phyloP scores from a whole-genome alignment of 92 coral and sea anemone species.

The Porites lobata region DNA sequence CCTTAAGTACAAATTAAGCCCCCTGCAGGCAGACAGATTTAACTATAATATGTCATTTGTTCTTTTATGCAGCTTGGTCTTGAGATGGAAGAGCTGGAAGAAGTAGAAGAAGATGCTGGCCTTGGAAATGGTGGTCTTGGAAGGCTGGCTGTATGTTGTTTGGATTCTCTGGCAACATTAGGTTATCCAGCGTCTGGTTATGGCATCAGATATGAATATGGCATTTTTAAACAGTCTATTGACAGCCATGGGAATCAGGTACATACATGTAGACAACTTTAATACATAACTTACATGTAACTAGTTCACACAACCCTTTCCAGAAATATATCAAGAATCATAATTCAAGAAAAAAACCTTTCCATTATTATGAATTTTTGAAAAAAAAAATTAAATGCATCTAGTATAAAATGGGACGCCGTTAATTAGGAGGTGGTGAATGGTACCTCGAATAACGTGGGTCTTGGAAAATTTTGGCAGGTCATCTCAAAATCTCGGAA shows the following conservation, averaged over 20 bases:
- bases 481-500: too few relatives aligned
- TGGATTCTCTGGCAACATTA: conserved; percentile 94
- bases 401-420: too few relatives aligned
- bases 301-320: too few relatives aligned
- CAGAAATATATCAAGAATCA: too few relatives aligned
- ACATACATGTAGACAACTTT: not conserved
- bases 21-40: not conserved
- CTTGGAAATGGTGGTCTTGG: conserved; percentile 99
- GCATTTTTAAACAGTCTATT: conserved; percentile 92
- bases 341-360: too few relatives aligned
- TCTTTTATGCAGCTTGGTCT: conserved; percentile 79
- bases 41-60: not conserved
- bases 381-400: too few relatives aligned
- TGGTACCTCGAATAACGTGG: too few relatives aligned
- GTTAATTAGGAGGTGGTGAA: too few relatives aligned
- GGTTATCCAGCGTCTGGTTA: conserved; percentile 98
- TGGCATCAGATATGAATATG: conserved; percentile 99
- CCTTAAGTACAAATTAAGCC: not conserved
- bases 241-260: conserved; percentile 97
- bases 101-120: conserved; percentile 96
- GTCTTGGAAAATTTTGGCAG: too few relatives aligned
- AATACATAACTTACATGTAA: too few relatives aligned
- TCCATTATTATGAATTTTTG: too few relatives aligned
- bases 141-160: conserved; percentile 93
- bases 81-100: conserved; percentile 96